Evolutionary conservation across 2,888 invertebrate species (phyloP), one percentile per base, ranked within the genome.

Genomic region (Pammene fasciana): DNA sequence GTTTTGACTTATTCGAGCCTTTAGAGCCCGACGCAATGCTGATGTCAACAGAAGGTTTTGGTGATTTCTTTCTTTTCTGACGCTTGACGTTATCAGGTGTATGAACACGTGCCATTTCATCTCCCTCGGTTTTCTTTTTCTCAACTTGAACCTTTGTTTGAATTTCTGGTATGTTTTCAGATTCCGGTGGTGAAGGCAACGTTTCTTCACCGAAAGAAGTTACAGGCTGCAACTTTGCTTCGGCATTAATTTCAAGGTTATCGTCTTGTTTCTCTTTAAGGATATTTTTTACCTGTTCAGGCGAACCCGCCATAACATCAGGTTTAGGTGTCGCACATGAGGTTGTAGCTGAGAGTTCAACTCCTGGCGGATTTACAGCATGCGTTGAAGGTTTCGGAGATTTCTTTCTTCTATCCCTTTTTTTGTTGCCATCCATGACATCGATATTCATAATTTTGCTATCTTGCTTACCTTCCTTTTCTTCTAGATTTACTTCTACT

Each of bases 111-210:
- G 64, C 57, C 38, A 56, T 26, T 68, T 73, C 67, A 62, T 61
- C 36, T 67, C 72, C 70, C 60, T 72, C 36, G 16, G 61, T 52
- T 62, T 43, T 75, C 75, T 34, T 79, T 80, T 75, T 83, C 81
- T 62, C 14, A 38, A 80, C 74, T 16, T 79, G 78, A 66, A 77
- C 74, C 46, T 73, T 68, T 62, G 54, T 72, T 13, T 75, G 70
- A 4, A 71, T 52, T 46, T 72, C 68, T 11, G 34, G 8, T 46
- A 61, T 55, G 36, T 71, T 52, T 68, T 73, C 74, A 6, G 68
- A 18, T 52, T 72, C 45, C 8, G 11, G 34, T 45, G 13, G 14
- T 56, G 2, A 26, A 18, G 46, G 26, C 45, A 54, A n/a, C 26
- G 2, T 45, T 13, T n/a, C n/a, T 11, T 9, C 50, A 55, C 18